Conservation (phyloP, 2,888 invertebrate species). For the Phorcus lineatus region DNA sequence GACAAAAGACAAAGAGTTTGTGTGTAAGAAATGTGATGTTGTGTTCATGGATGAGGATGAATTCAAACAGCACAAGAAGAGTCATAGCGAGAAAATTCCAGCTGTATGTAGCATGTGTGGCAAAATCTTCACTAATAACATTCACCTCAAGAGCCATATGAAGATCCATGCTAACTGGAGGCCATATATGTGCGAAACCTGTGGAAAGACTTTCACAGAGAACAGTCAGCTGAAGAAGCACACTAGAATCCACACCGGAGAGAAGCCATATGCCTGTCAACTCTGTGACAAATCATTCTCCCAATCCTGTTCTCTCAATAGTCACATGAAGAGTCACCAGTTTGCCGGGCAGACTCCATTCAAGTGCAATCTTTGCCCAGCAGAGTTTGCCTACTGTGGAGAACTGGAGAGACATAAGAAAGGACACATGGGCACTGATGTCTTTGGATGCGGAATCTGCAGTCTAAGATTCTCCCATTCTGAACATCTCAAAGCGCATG, state of each 20-base stretch:
- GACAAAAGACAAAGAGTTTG: not conserved
- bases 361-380: not conserved
- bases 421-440: not conserved
- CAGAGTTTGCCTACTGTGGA: not conserved
- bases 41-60: not conserved
- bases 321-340: constrained; percentile 2
- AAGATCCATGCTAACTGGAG: not conserved
- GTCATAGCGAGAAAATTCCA: not conserved
- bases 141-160: not conserved
- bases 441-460: not conserved
- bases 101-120: not conserved
- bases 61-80: not conserved
- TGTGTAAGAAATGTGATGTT: not conserved
- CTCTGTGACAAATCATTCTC: not conserved
- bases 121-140: not conserved
- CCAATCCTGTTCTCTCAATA: constrained; percentile 1
- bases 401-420: not conserved
- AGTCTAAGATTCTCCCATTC: not conserved
- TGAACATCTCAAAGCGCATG: not conserved
- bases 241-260: not conserved
- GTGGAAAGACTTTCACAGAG: not conserved
- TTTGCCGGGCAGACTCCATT: not conserved
- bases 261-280: not conserved
- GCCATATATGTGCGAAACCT: not conserved
- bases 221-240: constrained; percentile 5